Conservation (phyloP, 2,888 invertebrate species). For the Phortica okadai region DNA sequence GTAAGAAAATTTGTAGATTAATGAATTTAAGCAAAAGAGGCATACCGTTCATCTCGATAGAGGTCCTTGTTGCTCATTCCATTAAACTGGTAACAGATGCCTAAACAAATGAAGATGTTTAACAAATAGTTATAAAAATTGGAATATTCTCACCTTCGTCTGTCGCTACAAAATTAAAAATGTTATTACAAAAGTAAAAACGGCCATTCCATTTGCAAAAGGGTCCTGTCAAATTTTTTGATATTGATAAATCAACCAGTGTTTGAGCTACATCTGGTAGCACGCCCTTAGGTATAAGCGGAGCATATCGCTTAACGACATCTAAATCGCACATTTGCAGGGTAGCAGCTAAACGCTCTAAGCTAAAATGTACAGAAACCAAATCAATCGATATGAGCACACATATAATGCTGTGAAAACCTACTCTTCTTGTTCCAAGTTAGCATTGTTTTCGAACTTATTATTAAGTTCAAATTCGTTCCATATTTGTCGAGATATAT, state of each 20-base stretch:
- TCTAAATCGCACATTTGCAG: slow-evolving; percentile 74
- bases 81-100: slow-evolving; percentile 75
- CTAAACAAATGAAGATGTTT: not conserved
- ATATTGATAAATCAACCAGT: slow-evolving; percentile 65
- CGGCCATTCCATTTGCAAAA: slow-evolving; percentile 74
- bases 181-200: slow-evolving; percentile 70
- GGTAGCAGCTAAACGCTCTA: slow-evolving; percentile 67
- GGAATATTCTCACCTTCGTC: slow-evolving; percentile 60
- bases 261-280: slow-evolving; percentile 57
- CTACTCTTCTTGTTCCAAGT: slow-evolving; percentile 52
- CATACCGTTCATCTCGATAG: slow-evolving; percentile 65
- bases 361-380: slow-evolving; percentile 44
- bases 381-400: too few species aligned
- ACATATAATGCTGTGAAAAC: too few species aligned
- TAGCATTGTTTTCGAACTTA: slow-evolving; percentile 43
- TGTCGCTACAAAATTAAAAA: slow-evolving; percentile 72
- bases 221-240: slow-evolving; percentile 70
- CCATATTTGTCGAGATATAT: slow-evolving; percentile 60
- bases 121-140: not conserved
- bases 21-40: not conserved
- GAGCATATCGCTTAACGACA: slow-evolving; percentile 60
- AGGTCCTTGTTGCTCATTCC: slow-evolving; percentile 69
- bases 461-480: slow-evolving; percentile 49
- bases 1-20: not conserved
- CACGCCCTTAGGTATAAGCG: slow-evolving; percentile 55